These are phyloP conservation scores for Ephydatia muelleri DNA, from an alignment of 37 sponge, comb jelly and placozoan genomes.

Conservation along the genomic window DNA sequence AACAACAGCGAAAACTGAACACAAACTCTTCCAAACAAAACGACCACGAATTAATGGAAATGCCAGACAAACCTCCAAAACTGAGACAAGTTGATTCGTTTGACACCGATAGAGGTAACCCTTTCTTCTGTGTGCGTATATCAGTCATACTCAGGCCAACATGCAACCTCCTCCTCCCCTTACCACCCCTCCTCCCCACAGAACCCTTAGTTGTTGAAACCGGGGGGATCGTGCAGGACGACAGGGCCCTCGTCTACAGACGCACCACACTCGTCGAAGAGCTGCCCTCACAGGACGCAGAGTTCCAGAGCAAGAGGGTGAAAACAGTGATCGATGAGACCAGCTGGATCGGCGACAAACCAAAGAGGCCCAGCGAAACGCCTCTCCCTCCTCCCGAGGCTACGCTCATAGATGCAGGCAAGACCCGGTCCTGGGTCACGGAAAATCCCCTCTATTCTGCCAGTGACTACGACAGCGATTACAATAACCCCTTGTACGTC, in stretches of 20 bases:
- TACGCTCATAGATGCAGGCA: background rate
- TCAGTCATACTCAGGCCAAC: background rate
- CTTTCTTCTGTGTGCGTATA: conserved; percentile 17
- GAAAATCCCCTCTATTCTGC: conserved; percentile 71
- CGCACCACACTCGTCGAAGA: conserved; percentile 49
- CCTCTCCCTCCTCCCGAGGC: background rate
- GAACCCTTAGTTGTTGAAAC: conserved; percentile 31
- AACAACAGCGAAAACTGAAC: conserved; percentile 52
- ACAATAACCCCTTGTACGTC: conserved; percentile 64
- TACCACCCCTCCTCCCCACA: background rate
- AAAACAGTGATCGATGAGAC: conserved; percentile 63
- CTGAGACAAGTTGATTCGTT: background rate
- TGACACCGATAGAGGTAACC: conserved; percentile 14
- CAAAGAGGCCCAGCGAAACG: conserved; percentile 16
- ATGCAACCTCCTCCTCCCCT: background rate
- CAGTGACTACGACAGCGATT: conserved; percentile 58
- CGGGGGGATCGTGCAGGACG: conserved; percentile 67
- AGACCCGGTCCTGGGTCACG: conserved; percentile 19
- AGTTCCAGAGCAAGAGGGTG: conserved; percentile 55
- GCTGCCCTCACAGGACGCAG: conserved; percentile 15
- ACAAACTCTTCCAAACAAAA: background rate
- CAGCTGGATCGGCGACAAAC: conserved; percentile 58
- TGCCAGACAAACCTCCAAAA: background rate
- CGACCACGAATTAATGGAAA: background rate
- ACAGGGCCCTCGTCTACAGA: conserved; percentile 57